Evolutionary conservation across 2,797 vertebrate genomes (phyloP), one percentile per base, ranked within the genome.

Genomic region (Cyclura pinguis): DNA sequence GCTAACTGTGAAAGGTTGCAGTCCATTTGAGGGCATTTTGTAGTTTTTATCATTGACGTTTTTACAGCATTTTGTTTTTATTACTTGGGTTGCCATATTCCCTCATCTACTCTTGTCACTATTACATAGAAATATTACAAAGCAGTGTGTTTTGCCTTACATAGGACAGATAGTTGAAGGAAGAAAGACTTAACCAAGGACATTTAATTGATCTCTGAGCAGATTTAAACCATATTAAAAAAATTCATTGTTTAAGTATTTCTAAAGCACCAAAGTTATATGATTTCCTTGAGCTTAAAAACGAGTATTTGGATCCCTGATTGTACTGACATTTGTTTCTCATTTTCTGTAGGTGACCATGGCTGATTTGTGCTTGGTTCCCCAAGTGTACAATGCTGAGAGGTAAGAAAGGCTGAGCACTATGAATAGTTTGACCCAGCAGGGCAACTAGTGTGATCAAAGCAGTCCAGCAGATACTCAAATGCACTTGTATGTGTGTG

Each of bases 301-400:
- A 38, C 16, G 35, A 89, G 2, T 62, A 6, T 73, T 38, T n/a
- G 0, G 27, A 6, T 47, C 89, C 32, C 0, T 1, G 84, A 59
- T 73, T 93, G 57, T 64, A 92, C 74, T 38, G 90, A 59, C 24
- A 29, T 7, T 93, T 52, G 67, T 80, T 18, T 93, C 24, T 92
- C 27, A 83, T 91, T 84, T 86, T 89, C 91, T 94, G 16, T 92
- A 99, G 99, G 97, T 99, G 88, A 98, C 99, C 84, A 98, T 99
- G 98, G 99, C 99, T 88, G 99, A 99, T 93, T 96, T 99, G 86
- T 99, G 99, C 96, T 97, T 99, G 95, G 99, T 96, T 12, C 99
- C 99, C 88, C 99, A 99, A 93, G 99, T 99, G 95, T 98, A 96
- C 96, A 99, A 99, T 87, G 99, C 99, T 91, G 98, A 98, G 85